These are phyloP conservation scores for Metridium senile DNA, from an alignment of 92 coral and sea anemone species.

Conservation along the genomic window DNA sequence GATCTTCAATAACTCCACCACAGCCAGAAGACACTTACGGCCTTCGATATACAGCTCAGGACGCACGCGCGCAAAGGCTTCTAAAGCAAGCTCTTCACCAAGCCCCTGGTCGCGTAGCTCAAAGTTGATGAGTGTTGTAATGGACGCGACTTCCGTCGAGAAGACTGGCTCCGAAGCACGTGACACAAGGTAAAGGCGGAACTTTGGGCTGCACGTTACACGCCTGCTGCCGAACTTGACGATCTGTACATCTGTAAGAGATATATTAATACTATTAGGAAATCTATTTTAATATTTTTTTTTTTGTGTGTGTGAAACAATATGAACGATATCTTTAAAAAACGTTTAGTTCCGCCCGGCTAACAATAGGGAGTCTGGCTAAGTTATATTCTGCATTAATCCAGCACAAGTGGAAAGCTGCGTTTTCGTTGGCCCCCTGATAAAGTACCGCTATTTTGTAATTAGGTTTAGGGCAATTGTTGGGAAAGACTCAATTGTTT, in stretches of 20 bases:
- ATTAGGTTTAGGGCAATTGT: no score
- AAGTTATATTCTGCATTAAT: no score
- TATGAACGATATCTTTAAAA: no score
- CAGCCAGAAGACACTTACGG: slow-evolving; percentile 76
- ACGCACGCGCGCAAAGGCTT: slow-evolving; percentile 88
- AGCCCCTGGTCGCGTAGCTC: slow-evolving; percentile 81
- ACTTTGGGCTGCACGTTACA: slow-evolving; percentile 90
- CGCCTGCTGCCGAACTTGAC: slow-evolving; percentile 94
- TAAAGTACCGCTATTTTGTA: no score
- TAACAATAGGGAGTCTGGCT: no score
- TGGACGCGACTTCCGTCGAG: slow-evolving; percentile 91
- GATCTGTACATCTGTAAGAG: slow-evolving; percentile 66
- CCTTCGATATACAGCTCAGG: slow-evolving; percentile 84
- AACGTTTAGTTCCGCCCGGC: no score
- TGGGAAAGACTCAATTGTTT: no score
- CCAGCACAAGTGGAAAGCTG: no score
- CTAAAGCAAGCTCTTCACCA: slow-evolving; percentile 86
- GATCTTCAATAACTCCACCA: slow-evolving; percentile 78
- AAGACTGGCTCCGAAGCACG: slow-evolving; percentile 82
- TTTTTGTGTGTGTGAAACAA: no score
- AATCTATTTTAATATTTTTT: no score
- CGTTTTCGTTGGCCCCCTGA: no score
- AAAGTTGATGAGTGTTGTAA: slow-evolving; percentile 90
- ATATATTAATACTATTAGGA: not conserved
- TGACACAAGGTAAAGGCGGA: slow-evolving; percentile 85